These are phyloP conservation scores for Brachyistius frenatus DNA, from an alignment of 2,113 vertebrate genomes.

Conservation along the genomic window DNA sequence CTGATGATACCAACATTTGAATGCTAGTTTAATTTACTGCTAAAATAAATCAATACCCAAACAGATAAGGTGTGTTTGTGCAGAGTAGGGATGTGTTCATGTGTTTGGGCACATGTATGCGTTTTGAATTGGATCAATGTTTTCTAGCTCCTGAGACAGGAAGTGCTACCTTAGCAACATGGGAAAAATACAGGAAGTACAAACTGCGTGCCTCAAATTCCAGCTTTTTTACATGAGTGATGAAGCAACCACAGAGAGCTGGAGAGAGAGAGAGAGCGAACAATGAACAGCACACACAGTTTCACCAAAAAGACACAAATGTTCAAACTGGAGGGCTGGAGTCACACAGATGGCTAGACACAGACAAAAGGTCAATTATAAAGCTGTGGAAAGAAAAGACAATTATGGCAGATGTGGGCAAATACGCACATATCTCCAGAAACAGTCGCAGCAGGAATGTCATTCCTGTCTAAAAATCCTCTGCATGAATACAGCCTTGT, in stretches of 20 bases:
- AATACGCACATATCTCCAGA: conserved; percentile 51
- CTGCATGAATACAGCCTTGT: background rate
- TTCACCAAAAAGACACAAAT: conserved; percentile 60
- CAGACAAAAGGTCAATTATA: conserved; percentile 73
- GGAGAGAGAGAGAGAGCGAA: conserved; percentile 52
- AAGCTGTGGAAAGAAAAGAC: conserved; percentile 59
- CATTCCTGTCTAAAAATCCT: background rate
- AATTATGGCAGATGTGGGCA: conserved; percentile 38
- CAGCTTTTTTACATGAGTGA: conserved; percentile 71
- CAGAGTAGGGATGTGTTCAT: background rate
- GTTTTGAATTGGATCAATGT: conserved; percentile 49
- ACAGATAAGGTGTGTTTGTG: background rate
- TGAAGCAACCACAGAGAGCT: conserved; percentile 47
- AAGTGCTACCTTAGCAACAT: conserved; percentile 83
- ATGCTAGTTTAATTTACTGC: background rate
- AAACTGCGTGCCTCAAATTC: conserved; percentile 80
- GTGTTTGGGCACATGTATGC: conserved; percentile 16
- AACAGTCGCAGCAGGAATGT: conserved; percentile 43
- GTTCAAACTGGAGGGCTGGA: conserved; percentile 49
- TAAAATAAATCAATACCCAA: background rate
- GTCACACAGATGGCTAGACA: conserved; percentile 65
- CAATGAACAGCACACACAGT: conserved; percentile 66
- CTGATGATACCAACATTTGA: too few relatives aligned
- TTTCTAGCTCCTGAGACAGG: conserved; percentile 78
- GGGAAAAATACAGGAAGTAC: conserved; percentile 84